phyloP scores from a whole-genome alignment of 2,888 invertebrate species.

The Aporophyla lueneburgensis region DNA sequence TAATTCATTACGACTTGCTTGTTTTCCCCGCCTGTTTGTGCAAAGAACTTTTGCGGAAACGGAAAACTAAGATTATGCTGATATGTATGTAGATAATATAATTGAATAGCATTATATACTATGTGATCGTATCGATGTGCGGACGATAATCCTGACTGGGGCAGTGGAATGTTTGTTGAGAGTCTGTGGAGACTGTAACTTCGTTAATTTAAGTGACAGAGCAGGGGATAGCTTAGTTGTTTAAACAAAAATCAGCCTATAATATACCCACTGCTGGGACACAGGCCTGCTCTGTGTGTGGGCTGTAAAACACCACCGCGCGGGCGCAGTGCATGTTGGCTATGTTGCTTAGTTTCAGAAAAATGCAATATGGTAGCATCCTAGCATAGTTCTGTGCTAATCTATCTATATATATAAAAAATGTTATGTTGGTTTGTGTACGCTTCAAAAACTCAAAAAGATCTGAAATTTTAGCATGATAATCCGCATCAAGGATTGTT shows the following conservation, averaged over 20 bases:
- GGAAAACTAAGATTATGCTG: constrained; percentile 53
- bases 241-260: neutral
- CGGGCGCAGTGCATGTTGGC: neutral
- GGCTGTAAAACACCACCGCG: neutral
- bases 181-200: constrained; percentile 22
- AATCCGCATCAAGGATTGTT: too few relatives aligned
- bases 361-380: neutral
- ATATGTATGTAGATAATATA: constrained; percentile 64
- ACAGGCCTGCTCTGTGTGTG: neutral
- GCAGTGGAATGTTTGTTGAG: constrained; percentile 16
- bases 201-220: neutral
- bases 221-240: too few relatives aligned
- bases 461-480: too few relatives aligned
- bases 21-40: constrained; percentile 78
- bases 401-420: too few relatives aligned
- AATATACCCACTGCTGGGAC: neutral
- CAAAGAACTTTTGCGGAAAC: constrained; percentile 67
- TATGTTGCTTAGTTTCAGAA: neutral
- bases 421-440: too few relatives aligned
- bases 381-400: neutral
- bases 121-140: constrained; percentile 29
- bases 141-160: constrained; percentile 38
- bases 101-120: constrained; percentile 60
- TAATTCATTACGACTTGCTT: constrained; percentile 84
- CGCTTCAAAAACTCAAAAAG: too few relatives aligned